phyloP scores from a whole-genome alignment of 2,797 vertebrate genomes.

The Naso thynnoides region DNA sequence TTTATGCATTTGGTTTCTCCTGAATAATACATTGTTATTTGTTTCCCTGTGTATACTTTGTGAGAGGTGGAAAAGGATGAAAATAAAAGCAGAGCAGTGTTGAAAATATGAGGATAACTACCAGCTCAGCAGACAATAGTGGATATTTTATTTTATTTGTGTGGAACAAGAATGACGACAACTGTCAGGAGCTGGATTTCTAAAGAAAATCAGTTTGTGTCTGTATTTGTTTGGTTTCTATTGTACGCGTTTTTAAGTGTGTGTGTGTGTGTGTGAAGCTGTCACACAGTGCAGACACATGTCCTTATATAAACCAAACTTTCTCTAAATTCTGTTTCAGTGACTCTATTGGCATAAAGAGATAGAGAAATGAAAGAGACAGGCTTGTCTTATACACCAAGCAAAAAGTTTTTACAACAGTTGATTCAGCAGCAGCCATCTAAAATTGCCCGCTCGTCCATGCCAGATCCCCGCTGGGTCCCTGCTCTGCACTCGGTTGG shows the following conservation, averaged over 20 bases:
- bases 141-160: conserved; percentile 47
- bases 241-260: not conserved
- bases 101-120: conserved; percentile 60
- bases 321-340: conserved; percentile 14
- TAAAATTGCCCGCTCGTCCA: not conserved
- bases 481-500: not conserved
- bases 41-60: conserved; percentile 49
- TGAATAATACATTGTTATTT: conserved; percentile 84
- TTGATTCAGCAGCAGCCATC: not conserved
- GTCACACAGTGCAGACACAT: conserved; percentile 13
- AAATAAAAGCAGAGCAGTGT: conserved; percentile 55
- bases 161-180: conserved; percentile 31
- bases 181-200: conserved; percentile 37
- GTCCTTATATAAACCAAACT: conserved; percentile 11
- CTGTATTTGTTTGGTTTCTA: not conserved
- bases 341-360: conserved; percentile 1
- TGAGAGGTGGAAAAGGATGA: conserved; percentile 44
- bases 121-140: conserved; percentile 48
- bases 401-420: not conserved
- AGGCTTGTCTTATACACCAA: not conserved
- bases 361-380: not conserved
- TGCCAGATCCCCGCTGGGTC: not conserved
- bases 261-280: not conserved
- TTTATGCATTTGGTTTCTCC: conserved; percentile 78
- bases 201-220: conserved; percentile 28